Evolutionary conservation across 2,113 vertebrate species (phyloP), one percentile per base, ranked within the genome.

Genomic region (Mormyrus lacerda): DNA sequence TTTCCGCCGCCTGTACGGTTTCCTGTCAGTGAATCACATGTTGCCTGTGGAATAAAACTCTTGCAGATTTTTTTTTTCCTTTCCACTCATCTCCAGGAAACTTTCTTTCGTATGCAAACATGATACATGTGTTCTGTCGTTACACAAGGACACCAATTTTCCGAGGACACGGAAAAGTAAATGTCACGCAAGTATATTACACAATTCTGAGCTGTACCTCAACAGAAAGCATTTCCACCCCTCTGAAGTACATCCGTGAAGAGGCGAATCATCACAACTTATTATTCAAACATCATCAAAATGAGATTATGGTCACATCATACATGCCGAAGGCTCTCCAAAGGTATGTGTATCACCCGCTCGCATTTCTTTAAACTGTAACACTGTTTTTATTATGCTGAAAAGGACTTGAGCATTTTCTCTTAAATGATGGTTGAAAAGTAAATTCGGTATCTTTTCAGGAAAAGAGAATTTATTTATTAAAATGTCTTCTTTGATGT

Each of bases 31-130:
- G 82, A 84, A 84, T 84, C 82, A 84, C 82, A 84, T 84, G 82
- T 47, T n/a, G 82, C 73, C 44, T 47, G 82, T 84, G 82, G 82
- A 84, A 84, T 19, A 47, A 84, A 84, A 84, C 82, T 84, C 42
- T 84, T 47, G 39, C 82, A 79, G 35, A 79, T 79, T 31, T 79
- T 79, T 82, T 90, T 90, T 93, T 92, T 92, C 91, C 90, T 93
- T 96, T 96, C 95, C 95, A 91, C 94, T 92, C 93, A 92, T 94
- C 91, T 93, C 92, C 94, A 96, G 94, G 95, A 95, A 95, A 94
- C 89, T 90, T 9, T 79, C 82, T 89, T 87, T 90, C 87, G 39
- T 21, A 84, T 84, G 82, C 44, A 84, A 84, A 47, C 44, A 45
- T 84, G 90, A 92, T 90, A 87, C 79, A 76, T 65, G 48, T 8